These are phyloP conservation scores for Hymenochirus boettgeri DNA, from an alignment of 2,113 vertebrate genomes.

Conservation along the genomic window DNA sequence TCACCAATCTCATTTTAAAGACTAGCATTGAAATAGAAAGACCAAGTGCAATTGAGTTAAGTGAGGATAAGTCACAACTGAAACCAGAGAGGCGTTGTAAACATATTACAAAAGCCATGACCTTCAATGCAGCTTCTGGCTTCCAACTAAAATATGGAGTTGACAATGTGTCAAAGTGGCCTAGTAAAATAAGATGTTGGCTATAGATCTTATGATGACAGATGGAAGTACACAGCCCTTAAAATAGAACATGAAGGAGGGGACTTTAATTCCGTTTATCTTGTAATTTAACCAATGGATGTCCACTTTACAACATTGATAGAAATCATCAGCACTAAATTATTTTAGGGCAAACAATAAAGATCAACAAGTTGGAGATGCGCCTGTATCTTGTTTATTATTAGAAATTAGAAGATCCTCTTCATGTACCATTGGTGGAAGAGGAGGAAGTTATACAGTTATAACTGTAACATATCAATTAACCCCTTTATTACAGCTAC, in stretches of 20 bases:
- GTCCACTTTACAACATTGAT: not conserved
- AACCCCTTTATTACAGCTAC: no score
- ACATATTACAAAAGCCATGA: slow-evolving; percentile 28
- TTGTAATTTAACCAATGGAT: not conserved
- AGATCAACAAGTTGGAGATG: not conserved
- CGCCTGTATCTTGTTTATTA: slow-evolving; percentile 21
- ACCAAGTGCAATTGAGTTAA: not conserved
- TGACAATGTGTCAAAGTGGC: slow-evolving; percentile 35
- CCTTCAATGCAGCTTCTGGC: slow-evolving; percentile 12
- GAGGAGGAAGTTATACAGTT: no score
- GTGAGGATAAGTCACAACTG: not conserved
- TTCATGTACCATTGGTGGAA: no score
- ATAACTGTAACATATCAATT: no score
- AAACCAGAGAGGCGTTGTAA: not conserved
- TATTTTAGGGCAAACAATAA: slow-evolving; percentile 14
- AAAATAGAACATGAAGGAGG: slow-evolving; percentile 19
- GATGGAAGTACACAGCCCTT: slow-evolving; percentile 23
- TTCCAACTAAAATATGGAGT: slow-evolving; percentile 13
- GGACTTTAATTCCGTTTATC: slow-evolving; percentile 2
- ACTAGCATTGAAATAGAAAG: no score
- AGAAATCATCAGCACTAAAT: slow-evolving; percentile 4
- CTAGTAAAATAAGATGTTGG: slow-evolving; percentile 21
- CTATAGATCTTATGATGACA: slow-evolving; percentile 19
- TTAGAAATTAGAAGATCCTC: no score
- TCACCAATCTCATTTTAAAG: no score